Evolutionary conservation across 2,797 vertebrate genomes (phyloP).

Genomic region (Peromyscus melanophrys): DNA sequence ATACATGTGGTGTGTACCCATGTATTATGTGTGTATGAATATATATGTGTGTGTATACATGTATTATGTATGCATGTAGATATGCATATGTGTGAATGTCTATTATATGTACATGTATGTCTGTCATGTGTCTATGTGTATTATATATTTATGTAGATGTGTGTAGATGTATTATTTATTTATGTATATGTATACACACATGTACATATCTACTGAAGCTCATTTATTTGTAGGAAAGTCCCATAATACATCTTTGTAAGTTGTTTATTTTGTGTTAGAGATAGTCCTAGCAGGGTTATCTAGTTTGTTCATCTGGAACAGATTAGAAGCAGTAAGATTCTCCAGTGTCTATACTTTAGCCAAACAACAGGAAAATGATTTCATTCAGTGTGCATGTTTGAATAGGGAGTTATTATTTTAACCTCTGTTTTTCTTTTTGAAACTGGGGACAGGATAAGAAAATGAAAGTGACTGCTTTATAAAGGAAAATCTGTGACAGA

Average conservation of each 20-base stretch:
- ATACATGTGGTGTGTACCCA: neutral
- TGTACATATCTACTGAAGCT: neutral
- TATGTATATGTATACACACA: neutral
- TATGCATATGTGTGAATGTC: neutral
- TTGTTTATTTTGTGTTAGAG: constrained; percentile 54
- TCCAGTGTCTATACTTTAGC: constrained; percentile 38
- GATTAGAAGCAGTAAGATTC: constrained; percentile 36
- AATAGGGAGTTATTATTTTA: constrained; percentile 37
- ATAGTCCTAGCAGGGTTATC: constrained; percentile 37
- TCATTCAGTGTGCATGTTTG: constrained; percentile 49
- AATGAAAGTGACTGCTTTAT: constrained; percentile 45
- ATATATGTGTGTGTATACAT: neutral
- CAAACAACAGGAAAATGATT: constrained; percentile 62
- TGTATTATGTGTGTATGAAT: neutral
- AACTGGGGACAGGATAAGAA: constrained; percentile 58
- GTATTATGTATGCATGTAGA: neutral
- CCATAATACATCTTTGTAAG: constrained; percentile 33
- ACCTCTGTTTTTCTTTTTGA: constrained; percentile 47
- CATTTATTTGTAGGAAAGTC: constrained; percentile 54
- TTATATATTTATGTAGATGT: neutral
- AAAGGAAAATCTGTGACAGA: constrained; percentile 63
- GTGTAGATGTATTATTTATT: neutral
- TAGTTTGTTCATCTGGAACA: constrained; percentile 33
- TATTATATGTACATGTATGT: neutral
- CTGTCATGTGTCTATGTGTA: neutral